Evolutionary conservation across 2,888 invertebrate genomes (phyloP).

Genomic region (Lepetodrilus schrolli): DNA sequence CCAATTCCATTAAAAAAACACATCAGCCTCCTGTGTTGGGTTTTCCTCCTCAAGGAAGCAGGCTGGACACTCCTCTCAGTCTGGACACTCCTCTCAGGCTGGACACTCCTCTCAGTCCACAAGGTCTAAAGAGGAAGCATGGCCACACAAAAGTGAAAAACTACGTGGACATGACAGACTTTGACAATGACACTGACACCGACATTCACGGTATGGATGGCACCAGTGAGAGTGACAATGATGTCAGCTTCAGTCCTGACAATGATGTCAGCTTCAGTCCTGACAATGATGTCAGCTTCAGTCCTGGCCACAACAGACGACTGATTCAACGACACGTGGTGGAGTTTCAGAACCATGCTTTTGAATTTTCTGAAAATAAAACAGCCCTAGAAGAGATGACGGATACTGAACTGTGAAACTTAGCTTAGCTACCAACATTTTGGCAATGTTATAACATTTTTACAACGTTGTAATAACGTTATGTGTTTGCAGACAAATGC

Average conservation of each 20-base stretch:
- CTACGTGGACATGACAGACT: slow-evolving; percentile 30
- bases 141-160: not conserved
- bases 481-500: no score
- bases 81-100: not conserved
- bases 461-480: no score
- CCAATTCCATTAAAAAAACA: no score
- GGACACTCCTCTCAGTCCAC: not conserved
- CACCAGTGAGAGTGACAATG: not conserved
- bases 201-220: not conserved
- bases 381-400: slow-evolving; percentile 2
- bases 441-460: no score
- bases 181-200: slow-evolving; percentile 30
- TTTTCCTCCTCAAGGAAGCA: no score
- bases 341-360: slow-evolving; percentile 40
- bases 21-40: no score
- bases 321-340: not conserved
- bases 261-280: no score
- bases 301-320: not conserved
- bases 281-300: no score
- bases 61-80: no score
- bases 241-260: no score
- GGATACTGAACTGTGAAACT: slow-evolving; percentile 35
- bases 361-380: slow-evolving; percentile 32
- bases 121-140: not conserved
- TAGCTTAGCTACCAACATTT: no score